These are phyloP conservation scores for Heliconius nattereri DNA, from an alignment of 1,140 invertebrate genomes.

Conservation along the genomic window DNA sequence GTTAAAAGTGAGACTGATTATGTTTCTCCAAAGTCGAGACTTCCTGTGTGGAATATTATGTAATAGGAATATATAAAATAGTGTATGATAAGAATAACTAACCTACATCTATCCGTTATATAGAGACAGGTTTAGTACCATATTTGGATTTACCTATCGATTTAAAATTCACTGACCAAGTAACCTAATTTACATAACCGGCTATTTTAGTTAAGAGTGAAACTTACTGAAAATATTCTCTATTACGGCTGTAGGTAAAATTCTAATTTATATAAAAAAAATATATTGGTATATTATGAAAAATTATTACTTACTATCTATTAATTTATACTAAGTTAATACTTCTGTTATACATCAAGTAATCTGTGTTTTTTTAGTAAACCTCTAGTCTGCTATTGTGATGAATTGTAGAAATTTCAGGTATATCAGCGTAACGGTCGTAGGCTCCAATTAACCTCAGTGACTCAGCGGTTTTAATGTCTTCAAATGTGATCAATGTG, in stretches of 20 bases:
- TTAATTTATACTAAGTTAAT: too few species aligned
- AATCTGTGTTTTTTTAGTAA: too few species aligned
- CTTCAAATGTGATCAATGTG: too few species aligned
- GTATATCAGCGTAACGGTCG: too few species aligned
- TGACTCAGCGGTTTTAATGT: too few species aligned
- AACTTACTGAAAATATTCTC: not conserved
- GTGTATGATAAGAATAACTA: not conserved
- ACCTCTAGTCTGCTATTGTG: not conserved
- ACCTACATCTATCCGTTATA: not conserved
- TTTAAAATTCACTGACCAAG: not conserved
- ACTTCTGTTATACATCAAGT: too few species aligned
- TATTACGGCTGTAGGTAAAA: not conserved
- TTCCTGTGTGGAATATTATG: too few species aligned
- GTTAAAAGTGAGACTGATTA: too few species aligned
- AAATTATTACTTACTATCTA: too few species aligned
- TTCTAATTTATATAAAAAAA: not conserved
- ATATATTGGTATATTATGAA: not conserved
- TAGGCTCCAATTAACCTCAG: too few species aligned
- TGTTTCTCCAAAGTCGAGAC: too few species aligned
- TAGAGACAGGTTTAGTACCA: not conserved
- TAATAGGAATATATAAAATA: not conserved
- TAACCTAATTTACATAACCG: not conserved
- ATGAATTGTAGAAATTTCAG: too few species aligned
- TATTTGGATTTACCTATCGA: conserved; percentile 5
- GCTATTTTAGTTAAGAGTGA: not conserved